Evolutionary conservation across 2,113 vertebrate species (phyloP).

Genomic region (Solea solea): DNA sequence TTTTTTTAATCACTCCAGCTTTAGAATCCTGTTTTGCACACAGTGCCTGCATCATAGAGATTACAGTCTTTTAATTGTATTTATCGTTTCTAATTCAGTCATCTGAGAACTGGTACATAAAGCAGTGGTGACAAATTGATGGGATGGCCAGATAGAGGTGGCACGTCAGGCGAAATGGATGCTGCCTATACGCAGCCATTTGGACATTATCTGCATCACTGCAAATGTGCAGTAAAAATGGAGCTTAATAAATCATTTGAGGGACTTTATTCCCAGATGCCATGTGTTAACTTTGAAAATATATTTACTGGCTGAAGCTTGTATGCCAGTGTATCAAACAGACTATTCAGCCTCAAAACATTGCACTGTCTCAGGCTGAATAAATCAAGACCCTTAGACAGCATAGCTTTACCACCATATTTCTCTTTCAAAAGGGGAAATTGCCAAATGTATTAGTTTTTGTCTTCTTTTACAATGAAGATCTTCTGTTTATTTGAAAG

Average conservation of each 20-base stretch:
- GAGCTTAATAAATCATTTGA: slow-evolving; percentile 29
- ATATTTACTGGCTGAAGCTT: slow-evolving; percentile 19
- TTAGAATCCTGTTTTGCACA: too few relatives aligned
- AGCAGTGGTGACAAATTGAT: slow-evolving; percentile 1
- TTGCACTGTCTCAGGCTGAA: not conserved
- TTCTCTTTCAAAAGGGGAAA: not conserved
- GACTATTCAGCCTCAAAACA: not conserved
- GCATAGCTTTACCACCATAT: not conserved
- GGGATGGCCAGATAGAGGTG: slow-evolving; percentile 3
- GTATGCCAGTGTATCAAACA: slow-evolving; percentile 5
- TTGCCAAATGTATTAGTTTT: not conserved
- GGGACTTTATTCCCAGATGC: slow-evolving; percentile 17
- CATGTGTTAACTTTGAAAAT: not conserved
- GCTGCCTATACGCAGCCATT: slow-evolving; percentile 18
- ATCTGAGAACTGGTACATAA: not conserved
- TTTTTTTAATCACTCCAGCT: too few relatives aligned
- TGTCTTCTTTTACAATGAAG: not conserved
- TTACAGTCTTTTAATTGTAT: too few relatives aligned
- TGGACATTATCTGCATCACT: slow-evolving; percentile 53
- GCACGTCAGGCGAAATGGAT: slow-evolving; percentile 25
- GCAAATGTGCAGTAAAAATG: slow-evolving; percentile 45
- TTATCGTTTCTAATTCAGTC: slow-evolving; percentile 1
- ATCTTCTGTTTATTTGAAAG: not conserved
- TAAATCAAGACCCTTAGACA: not conserved
- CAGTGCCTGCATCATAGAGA: too few relatives aligned